Evolutionary conservation across 1,140 invertebrate genomes (phyloP), one percentile per base, ranked within the genome.

Genomic region (Marisa cornuarietis): DNA sequence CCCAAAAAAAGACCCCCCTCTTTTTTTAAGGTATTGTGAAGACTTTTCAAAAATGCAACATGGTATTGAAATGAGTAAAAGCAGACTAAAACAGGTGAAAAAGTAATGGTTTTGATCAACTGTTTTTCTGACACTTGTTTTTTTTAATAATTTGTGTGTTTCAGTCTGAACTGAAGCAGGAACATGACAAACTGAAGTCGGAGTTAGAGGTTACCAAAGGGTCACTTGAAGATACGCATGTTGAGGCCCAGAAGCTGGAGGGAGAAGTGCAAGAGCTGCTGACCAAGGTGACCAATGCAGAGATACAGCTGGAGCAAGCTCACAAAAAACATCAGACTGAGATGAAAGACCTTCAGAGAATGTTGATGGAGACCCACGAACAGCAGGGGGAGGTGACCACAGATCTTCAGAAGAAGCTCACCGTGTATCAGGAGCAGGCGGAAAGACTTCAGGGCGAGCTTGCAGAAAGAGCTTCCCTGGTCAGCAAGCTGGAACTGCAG

Each of bases 401-500:
- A 2, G 9, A 63, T 24, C 61, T 82, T 18, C 75, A 68, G 61
- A 24, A 16, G 10, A 58, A 72, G 24, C n/a, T 22, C 8, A 65
- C 69, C 13, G 13, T 22, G 31, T 26, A 16, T 13, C 76, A 78
- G 42, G 49, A 42, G 16, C 58, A 73, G 42, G 68, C 66, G 5
- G 42, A 65, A 54, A 61, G 52, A 51, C 72, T 74, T 20, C 31
- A 79, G 49, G 24, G 24, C 20, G 42, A 58, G 10, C n/a, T 83
- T 20, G n/a, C 61, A 7, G n/a, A 22, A 16, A 78, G 81, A 73
- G 54, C 24, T 49, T 51, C 68, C n/a, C 20, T 24, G 14, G 24
- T 77, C 22, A n/a, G 22, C 22, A 79, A 81, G 26, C 77, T 83
- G 54, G 81, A 84, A 52, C 72, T 83, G 51, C 73, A 82, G 58